Base-by-base conservation (phyloP, 2,113 vertebrate species). In the Nestor notabilis region DNA sequence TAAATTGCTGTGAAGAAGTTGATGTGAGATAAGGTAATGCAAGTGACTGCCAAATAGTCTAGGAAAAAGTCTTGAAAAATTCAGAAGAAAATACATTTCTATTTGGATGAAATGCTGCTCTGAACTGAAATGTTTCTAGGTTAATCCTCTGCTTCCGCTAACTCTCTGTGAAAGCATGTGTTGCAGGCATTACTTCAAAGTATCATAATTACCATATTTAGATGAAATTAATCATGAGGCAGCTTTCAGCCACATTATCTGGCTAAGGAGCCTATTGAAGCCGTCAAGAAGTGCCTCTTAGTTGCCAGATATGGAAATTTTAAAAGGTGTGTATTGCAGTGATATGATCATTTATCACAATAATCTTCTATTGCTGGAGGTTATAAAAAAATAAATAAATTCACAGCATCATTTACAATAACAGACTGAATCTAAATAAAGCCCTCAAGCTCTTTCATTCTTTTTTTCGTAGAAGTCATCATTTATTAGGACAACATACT, bases 271-370 rank as follows among this genome's bases (percentile, higher is more conserved):
- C 49, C 96, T 92, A 90, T 55, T 97, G 96, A 97, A 97, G 74
- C 85, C 91, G 97, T 96, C 94, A 97, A 89, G 83, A 85, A 95
- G 74, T 53, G 79, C 81, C 82, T 97, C 94, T 95, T 91, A 92
- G 87, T 96, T 96, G 90, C 94, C 92, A 98, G 95, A 97, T 96
- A 98, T 91, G 95, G 93, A 98, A 97, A 98, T 97, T 95, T 90
- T 56, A 93, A 94, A 96, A 96, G 75, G 94, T 97, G 77, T 93
- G 86, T 90, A 92, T 93, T 96, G 81, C 87, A 97, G 53, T 2
- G 20, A 95, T 96, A 97, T 97, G 95, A 98, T 97, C 96, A 98
- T 98, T 98, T 98, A 97, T 98, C 96, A 97, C 88, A 97, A 97
- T 96, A 97, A 98, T 96, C 93, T 98, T 90, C 90, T 95, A 52